A percentile compares a stretch with the other conserved stretches of the same genome.
Evolutionary conservation across 2,888 invertebrate species (phyloP).

Genomic region (Cephus spinipes): DNA sequence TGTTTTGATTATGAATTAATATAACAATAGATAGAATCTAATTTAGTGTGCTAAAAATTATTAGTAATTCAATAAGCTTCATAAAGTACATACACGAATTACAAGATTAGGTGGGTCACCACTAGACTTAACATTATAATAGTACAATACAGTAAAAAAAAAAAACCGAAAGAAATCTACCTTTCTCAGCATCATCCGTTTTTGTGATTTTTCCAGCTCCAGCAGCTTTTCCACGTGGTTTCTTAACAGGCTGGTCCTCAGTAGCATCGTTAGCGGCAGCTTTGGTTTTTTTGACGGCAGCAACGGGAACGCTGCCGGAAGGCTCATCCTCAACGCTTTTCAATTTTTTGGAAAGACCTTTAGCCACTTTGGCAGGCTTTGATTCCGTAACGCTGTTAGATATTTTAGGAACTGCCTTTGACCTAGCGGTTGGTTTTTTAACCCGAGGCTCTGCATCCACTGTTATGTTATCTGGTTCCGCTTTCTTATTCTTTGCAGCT

Average conservation of each 20-base stretch:
- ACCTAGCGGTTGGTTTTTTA: constrained; percentile 20
- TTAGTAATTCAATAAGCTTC: too few species aligned
- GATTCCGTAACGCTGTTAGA: background rate
- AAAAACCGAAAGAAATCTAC: constrained; percentile 18
- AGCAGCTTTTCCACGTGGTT: constrained; percentile 19
- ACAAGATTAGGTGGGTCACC: too few species aligned
- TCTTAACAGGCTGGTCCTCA: constrained; percentile 8
- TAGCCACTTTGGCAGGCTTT: constrained; percentile 12
- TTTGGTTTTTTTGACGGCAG: constrained; percentile 21
- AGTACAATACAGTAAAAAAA: background rate
- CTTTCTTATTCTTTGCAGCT: constrained; percentile 33
- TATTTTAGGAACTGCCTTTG: constrained; percentile 8
- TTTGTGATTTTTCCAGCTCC: constrained; percentile 32
- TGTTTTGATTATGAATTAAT: background rate
- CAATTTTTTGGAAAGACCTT: constrained; percentile 16
- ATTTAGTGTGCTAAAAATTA: background rate
- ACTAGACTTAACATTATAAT: background rate
- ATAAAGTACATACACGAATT: too few species aligned
- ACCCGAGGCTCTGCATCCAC: background rate
- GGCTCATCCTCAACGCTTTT: constrained; percentile 17
- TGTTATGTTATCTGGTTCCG: background rate
- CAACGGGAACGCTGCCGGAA: background rate
- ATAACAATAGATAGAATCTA: background rate
- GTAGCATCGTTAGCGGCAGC: constrained; percentile 11
- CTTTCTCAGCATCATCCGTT: constrained; percentile 22